These are phyloP conservation scores for Gobionotothen gibberifrons DNA, from an alignment of 2,797 vertebrate species.

Conservation along the genomic window DNA sequence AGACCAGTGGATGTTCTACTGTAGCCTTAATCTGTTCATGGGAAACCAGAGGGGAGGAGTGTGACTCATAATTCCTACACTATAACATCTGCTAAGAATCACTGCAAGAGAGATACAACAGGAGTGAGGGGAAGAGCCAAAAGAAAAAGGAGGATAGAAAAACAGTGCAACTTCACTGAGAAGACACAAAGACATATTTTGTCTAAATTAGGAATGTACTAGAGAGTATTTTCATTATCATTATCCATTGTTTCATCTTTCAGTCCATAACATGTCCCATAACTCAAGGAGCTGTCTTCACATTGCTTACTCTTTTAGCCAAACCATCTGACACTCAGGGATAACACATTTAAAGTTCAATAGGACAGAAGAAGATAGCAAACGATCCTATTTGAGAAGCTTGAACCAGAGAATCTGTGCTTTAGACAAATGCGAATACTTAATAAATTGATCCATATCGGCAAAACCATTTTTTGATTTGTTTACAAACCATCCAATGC, in stretches of 20 bases:
- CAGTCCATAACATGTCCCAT: not conserved
- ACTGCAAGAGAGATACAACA: constrained; percentile 19
- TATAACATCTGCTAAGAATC: constrained; percentile 68
- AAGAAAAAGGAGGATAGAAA: too few relatives aligned
- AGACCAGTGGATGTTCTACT: constrained; percentile 48
- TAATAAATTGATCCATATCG: too few relatives aligned
- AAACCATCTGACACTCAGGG: too few relatives aligned
- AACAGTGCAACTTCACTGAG: not conserved
- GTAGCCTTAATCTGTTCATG: constrained; percentile 45
- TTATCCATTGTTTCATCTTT: not conserved
- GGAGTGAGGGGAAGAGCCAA: not conserved
- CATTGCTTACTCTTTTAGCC: too few relatives aligned
- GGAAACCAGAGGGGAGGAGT: constrained; percentile 50
- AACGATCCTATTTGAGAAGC: not conserved
- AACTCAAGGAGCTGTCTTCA: not conserved
- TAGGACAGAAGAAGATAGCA: not conserved
- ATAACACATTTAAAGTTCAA: not conserved
- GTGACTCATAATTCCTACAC: constrained; percentile 66
- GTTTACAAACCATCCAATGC: too few relatives aligned
- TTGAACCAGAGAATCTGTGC: too few relatives aligned
- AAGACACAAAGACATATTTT: not conserved
- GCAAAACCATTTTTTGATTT: too few relatives aligned
- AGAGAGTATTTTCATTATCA: not conserved
- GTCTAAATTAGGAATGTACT: not conserved
- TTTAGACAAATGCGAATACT: too few relatives aligned